Percentiles rank a stretch among this genome's conserved stretches.
These are phyloP conservation scores for Blennius ocellaris DNA, from an alignment of 2,113 vertebrate species.

Conservation along the genomic window DNA sequence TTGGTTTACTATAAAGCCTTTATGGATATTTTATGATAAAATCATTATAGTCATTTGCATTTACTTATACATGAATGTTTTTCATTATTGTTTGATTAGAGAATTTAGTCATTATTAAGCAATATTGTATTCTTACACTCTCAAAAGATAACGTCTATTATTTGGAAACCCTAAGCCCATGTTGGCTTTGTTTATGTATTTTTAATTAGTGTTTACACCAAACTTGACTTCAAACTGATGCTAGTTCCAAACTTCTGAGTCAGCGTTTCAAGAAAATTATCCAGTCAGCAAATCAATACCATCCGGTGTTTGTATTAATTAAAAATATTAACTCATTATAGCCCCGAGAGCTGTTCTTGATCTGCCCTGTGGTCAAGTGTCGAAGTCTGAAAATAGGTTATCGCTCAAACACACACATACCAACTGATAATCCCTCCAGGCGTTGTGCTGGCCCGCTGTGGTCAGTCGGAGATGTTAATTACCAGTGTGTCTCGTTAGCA, in stretches of 20 bases:
- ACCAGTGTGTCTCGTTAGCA: slow-evolving; percentile 76
- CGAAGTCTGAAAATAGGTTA: slow-evolving; percentile 52
- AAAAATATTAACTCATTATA: neutral
- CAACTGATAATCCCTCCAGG: slow-evolving; percentile 55
- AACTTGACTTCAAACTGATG: neutral
- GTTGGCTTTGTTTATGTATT: too few species aligned
- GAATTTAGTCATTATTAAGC: too few species aligned
- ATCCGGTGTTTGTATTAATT: neutral
- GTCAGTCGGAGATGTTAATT: slow-evolving; percentile 75
- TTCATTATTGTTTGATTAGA: too few species aligned
- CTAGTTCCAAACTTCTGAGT: neutral
- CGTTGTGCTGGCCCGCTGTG: slow-evolving; percentile 61
- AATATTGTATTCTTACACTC: too few species aligned
- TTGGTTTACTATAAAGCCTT: too few species aligned
- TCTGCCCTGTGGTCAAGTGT: neutral
- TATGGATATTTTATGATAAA: too few species aligned
- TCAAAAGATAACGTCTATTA: too few species aligned
- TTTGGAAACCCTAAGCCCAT: too few species aligned
- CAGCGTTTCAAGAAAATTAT: neutral
- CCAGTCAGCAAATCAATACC: too few species aligned
- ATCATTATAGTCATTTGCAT: too few species aligned
- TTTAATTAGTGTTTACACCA: neutral
- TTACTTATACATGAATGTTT: too few species aligned
- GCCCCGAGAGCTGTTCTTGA: neutral
- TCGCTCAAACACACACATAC: slow-evolving; percentile 43